These are phyloP conservation scores for Rousettus madagascariensis DNA, from an alignment of 2,797 vertebrate genomes.

Conservation along the genomic window DNA sequence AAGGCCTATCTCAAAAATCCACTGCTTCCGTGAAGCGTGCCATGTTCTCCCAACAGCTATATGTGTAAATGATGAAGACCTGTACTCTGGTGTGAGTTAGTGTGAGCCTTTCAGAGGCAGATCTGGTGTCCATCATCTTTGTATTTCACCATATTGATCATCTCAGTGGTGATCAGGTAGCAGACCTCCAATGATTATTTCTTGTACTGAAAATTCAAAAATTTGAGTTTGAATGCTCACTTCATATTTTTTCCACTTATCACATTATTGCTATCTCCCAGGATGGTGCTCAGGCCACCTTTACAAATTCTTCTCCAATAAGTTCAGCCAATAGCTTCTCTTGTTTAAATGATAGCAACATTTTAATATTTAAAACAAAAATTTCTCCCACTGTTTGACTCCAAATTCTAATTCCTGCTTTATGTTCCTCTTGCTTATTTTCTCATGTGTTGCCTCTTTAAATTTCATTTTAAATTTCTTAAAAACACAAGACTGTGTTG, in stretches of 20 bases:
- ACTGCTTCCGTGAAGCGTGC: background rate
- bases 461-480: background rate
- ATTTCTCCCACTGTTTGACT: background rate
- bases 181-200: background rate
- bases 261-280: background rate
- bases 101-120: background rate
- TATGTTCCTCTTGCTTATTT: background rate
- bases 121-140: background rate
- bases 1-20: background rate
- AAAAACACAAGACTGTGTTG: background rate
- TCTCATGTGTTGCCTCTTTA: background rate
- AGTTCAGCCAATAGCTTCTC: background rate
- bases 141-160: background rate
- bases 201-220: background rate
- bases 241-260: background rate
- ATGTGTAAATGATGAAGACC: background rate
- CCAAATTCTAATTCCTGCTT: background rate
- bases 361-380: background rate
- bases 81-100: background rate
- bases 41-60: background rate
- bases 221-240: background rate
- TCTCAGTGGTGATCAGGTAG: background rate
- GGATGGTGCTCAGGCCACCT: background rate
- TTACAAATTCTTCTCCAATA: background rate
- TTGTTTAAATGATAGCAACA: background rate